These are phyloP conservation scores for Neolamprologus cancellatus DNA, from an alignment of 2,113 vertebrate species.

Conservation along the genomic window DNA sequence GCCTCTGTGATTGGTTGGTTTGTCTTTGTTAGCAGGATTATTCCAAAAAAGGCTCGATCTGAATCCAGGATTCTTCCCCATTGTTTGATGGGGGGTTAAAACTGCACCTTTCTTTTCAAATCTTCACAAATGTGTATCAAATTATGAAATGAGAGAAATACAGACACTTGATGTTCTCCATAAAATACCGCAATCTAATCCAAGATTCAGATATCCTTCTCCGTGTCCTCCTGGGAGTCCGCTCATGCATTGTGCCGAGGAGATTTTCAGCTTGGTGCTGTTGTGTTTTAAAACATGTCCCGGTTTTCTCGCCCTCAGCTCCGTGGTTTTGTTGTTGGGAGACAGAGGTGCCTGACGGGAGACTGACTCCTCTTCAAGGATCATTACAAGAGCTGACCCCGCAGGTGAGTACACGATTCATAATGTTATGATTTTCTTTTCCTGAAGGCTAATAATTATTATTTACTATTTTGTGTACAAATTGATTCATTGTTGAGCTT, in stretches of 20 bases:
- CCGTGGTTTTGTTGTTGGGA: conserved; percentile 33
- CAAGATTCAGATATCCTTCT: not conserved
- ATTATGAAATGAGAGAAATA: not conserved
- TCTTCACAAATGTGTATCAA: not conserved
- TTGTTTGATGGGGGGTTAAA: not conserved
- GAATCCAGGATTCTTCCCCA: not conserved
- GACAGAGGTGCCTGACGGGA: conserved; percentile 45
- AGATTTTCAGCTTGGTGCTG: not conserved
- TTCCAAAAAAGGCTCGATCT: not conserved
- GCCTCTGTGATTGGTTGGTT: not conserved
- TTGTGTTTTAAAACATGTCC: not conserved
- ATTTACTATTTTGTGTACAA: not conserved
- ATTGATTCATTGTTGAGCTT: fast-evolving
- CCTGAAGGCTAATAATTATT: not conserved
- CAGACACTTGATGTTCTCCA: fast-evolving
- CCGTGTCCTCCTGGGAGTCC: not conserved
- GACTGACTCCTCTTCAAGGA: conserved; percentile 15
- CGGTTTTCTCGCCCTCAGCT: conserved; percentile 33
- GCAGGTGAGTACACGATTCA: conserved; percentile 22
- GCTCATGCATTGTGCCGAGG: fast-evolving
- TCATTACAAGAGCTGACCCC: conserved; percentile 24
- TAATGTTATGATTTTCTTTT: not conserved
- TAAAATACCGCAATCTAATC: fast-evolving
- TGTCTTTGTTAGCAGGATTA: not conserved
- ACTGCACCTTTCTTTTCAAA: not conserved